Evolutionary conservation across 2,888 invertebrate species (phyloP).

Genomic region (Cantharis lateralis): DNA sequence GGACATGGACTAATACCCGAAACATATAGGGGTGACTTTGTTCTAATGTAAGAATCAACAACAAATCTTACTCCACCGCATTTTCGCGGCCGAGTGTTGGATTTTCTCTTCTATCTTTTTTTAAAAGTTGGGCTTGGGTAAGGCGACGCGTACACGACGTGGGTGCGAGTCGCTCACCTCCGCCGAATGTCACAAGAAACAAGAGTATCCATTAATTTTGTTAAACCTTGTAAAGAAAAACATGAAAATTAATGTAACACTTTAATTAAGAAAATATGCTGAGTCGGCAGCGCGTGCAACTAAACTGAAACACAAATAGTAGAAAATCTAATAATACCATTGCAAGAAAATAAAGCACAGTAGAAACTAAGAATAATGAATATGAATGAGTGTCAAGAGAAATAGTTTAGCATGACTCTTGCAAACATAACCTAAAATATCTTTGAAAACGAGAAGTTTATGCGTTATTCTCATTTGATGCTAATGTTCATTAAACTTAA

Average conservation of each 20-base stretch:
- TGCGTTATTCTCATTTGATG: conserved; percentile 21
- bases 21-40: conserved; percentile 19
- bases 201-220: not conserved
- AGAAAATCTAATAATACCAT: conserved; percentile 38
- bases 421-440: conserved; percentile 26
- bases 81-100: not conserved
- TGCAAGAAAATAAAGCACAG: conserved; percentile 31
- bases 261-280: conserved; percentile 28
- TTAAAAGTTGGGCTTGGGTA: not conserved
- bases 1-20: conserved; percentile 30
- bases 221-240: not conserved
- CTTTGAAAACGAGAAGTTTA: conserved; percentile 3
- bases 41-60: conserved; percentile 19
- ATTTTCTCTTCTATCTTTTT: not conserved
- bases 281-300: conserved; percentile 16
- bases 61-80: not conserved
- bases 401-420: conserved; percentile 25
- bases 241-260: not conserved
- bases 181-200: not conserved
- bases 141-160: not conserved
- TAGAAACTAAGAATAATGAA: conserved; percentile 43
- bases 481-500: conserved; percentile 53
- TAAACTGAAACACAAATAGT: conserved; percentile 34
- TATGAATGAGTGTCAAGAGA: conserved; percentile 41
- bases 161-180: not conserved